phyloP scores from a whole-genome alignment of 2,113 vertebrate species.

The Terrapene triunguis region DNA sequence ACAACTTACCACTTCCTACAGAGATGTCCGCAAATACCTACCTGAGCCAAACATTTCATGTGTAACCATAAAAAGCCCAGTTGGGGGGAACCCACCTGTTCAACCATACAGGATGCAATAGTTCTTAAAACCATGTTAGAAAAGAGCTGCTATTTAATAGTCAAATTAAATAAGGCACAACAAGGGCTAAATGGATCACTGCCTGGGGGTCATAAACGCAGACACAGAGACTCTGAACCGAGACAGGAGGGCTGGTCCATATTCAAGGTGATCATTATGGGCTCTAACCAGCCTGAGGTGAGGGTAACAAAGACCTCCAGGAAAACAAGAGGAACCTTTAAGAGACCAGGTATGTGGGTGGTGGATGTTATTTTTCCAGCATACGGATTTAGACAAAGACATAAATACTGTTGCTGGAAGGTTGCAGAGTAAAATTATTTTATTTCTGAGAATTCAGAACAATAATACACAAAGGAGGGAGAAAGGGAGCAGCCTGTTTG shows the following conservation, averaged over 20 bases:
- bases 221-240: accelerated
- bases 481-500: no score
- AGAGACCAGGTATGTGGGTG: no score
- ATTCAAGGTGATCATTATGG: neutral
- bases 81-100: neutral
- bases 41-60: conserved; percentile 28
- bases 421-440: no score
- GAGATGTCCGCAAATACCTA: conserved; percentile 38
- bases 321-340: no score
- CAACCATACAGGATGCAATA: neutral
- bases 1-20: conserved; percentile 60
- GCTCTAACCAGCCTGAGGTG: neutral
- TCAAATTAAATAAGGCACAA: neutral
- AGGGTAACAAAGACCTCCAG: no score
- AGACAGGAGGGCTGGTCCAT: neutral
- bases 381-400: no score
- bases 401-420: no score
- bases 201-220: neutral
- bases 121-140: neutral
- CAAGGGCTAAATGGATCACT: no score
- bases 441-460: no score
- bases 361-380: no score
- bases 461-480: no score
- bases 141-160: neutral
- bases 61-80: neutral